Percentiles rank a stretch among this genome's conserved stretches.
phyloP scores from a whole-genome alignment of 2,888 invertebrate species.

The Volucella inflata region DNA sequence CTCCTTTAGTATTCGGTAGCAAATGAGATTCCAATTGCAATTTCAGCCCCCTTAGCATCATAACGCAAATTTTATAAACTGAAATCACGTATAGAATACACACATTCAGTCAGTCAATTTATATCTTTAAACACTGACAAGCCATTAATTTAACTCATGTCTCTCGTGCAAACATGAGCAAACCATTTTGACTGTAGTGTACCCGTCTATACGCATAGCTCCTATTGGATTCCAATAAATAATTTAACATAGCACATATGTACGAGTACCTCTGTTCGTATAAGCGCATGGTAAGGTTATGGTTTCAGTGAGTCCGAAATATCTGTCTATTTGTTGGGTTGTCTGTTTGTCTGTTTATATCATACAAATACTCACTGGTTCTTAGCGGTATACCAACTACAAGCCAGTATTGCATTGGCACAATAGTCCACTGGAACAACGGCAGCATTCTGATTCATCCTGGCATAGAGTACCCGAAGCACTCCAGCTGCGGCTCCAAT shows the following conservation, averaged over 20 bases:
- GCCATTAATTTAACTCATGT: constrained; percentile 69
- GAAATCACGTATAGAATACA: constrained; percentile 63
- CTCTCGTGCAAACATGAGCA: constrained; percentile 49
- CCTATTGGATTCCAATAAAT: constrained; percentile 61
- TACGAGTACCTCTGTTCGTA: constrained; percentile 12
- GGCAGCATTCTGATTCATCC: constrained; percentile 80
- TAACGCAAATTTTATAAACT: constrained; percentile 38
- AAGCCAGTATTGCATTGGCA: constrained; percentile 83
- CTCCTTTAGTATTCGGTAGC: neutral
- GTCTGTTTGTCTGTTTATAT: too few relatives aligned
- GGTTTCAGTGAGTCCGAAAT: neutral
- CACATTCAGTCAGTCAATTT: constrained; percentile 41
- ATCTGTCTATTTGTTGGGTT: neutral
- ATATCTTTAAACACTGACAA: constrained; percentile 69
- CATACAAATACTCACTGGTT: constrained; percentile 79
- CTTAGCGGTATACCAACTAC: constrained; percentile 84
- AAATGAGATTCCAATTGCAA: neutral
- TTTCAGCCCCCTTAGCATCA: constrained; percentile 28
- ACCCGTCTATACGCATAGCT: constrained; percentile 16
- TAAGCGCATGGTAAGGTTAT: too few relatives aligned
- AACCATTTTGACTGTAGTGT: neutral
- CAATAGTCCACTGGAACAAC: constrained; percentile 84
- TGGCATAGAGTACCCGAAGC: constrained; percentile 82
- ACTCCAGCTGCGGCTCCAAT: constrained; percentile 86
- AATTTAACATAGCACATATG: constrained; percentile 42